Base-by-base conservation (phyloP, 1,140 invertebrate genomes). In the Colletes latitarsis region DNA sequence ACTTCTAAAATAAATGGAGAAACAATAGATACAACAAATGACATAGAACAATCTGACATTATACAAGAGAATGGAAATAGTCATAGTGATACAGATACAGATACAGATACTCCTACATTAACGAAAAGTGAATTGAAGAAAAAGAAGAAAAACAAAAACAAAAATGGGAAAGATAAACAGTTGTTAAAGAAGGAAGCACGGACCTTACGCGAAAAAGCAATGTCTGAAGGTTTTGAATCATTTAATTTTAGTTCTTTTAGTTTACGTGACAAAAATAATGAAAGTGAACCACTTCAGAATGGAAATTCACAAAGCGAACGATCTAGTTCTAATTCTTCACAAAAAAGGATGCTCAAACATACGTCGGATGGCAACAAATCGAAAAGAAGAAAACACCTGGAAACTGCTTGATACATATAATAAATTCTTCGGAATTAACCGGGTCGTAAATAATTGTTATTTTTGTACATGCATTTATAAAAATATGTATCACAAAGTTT, bases 151-250 rank as follows among this genome's bases (percentile, higher is more conserved):
- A 90, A 90, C 64, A 90, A 85, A n/a, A 91, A 85, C 63, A 88
- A 86, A 69, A 89, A 86, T 30, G 30, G 30, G 49, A 93, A 91
- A 71, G 90, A 93, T 30, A 92, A 91, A 12, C 88, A 90, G 49
- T 92, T 92, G 81, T 82, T 94, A 58, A 94, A 94, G 80, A 94
- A 94, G 82, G 90, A 94, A 81, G 86, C 93, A n/a, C 90, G 90
- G 67, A 87, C 91, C 66, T 88, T 94, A 71, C 89, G 93, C 72
- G 76, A 91, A 46, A 87, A 91, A 76, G 85, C 88, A 74, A 90
- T 93, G 75, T 91, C 92, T 12, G 85, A 94, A 87, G 92, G 91
- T 53, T 88, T 94, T 4, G 75, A 89, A 55, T 64, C 67, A 21
- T 72, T 91, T 52, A 81, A 90, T 68, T 92, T 92, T 81, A 91